Evolutionary conservation across 53 echinoderm and acorn worm genomes (phyloP).

Genomic region (Patiria pectinifera): DNA sequence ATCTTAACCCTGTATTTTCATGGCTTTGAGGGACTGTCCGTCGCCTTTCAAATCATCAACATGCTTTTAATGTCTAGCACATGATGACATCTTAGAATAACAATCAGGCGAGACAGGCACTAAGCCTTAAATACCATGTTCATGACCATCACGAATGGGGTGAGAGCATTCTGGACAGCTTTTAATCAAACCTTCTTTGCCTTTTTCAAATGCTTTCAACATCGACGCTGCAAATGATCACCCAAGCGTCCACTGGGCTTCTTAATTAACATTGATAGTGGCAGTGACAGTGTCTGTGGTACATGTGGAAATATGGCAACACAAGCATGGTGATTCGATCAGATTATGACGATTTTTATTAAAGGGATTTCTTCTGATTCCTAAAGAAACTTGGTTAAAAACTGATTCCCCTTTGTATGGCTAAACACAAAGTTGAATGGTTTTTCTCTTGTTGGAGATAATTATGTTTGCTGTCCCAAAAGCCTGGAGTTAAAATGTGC

Average conservation of each 20-base stretch:
- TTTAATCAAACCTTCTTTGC: not conserved
- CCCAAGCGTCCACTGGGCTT: not conserved
- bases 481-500: too few species aligned
- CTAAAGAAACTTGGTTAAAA: too few species aligned
- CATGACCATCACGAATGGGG: not conserved
- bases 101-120: not conserved
- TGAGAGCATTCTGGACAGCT: not conserved
- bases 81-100: not conserved
- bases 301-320: too few species aligned
- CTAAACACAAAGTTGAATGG: too few species aligned
- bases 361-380: too few species aligned
- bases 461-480: too few species aligned
- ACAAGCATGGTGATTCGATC: too few species aligned
- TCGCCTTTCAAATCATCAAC: not conserved
- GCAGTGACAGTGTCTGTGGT: not conserved
- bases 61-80: not conserved
- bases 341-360: too few species aligned
- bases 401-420: too few species aligned
- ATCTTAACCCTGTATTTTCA: not conserved
- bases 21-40: not conserved
- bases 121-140: not conserved
- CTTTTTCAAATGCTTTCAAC: not conserved
- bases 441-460: too few species aligned
- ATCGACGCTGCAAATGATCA: not conserved
- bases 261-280: not conserved